These are phyloP conservation scores for Drosophila dives DNA, from an alignment of 2,888 invertebrate genomes.

Conservation along the genomic window DNA sequence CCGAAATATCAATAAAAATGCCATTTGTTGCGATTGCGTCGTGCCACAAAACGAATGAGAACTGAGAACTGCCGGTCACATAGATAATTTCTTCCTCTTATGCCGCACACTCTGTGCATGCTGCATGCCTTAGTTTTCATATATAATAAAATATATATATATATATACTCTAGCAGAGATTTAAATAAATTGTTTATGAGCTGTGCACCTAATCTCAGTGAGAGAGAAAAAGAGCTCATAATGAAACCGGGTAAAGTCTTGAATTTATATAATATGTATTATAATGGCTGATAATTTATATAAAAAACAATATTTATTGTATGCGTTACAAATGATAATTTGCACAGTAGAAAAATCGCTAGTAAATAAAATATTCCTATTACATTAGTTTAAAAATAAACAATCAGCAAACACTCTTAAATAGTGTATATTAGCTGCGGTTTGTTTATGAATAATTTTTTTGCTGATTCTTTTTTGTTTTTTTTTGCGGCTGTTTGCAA, in stretches of 20 bases:
- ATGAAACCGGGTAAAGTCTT: background rate
- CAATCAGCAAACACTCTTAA: background rate
- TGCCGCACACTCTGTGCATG: slow-evolving; percentile 10
- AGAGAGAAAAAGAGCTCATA: background rate
- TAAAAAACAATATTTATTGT: background rate
- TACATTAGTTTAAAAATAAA: background rate
- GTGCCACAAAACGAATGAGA: slow-evolving; percentile 57
- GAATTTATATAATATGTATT: background rate
- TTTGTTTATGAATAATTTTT: background rate
- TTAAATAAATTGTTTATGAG: slow-evolving; percentile 23
- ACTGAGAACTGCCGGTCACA: slow-evolving; percentile 32
- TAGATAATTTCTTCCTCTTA: slow-evolving; percentile 48
- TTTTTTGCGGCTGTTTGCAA: slow-evolving; percentile 43
- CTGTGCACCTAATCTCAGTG: background rate
- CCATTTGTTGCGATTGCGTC: slow-evolving; percentile 77
- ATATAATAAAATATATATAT: background rate
- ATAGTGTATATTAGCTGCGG: slow-evolving; percentile 38
- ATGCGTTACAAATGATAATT: background rate
- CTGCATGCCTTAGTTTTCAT: slow-evolving; percentile 10
- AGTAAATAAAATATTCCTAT: background rate
- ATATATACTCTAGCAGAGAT: slow-evolving; percentile 25
- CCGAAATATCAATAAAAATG: slow-evolving; percentile 81
- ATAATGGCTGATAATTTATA: background rate
- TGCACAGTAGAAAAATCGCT: background rate
- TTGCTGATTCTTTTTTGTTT: slow-evolving; percentile 2